Conservation (phyloP, 2,888 invertebrate species). For the Leptinotarsa haldemani region DNA sequence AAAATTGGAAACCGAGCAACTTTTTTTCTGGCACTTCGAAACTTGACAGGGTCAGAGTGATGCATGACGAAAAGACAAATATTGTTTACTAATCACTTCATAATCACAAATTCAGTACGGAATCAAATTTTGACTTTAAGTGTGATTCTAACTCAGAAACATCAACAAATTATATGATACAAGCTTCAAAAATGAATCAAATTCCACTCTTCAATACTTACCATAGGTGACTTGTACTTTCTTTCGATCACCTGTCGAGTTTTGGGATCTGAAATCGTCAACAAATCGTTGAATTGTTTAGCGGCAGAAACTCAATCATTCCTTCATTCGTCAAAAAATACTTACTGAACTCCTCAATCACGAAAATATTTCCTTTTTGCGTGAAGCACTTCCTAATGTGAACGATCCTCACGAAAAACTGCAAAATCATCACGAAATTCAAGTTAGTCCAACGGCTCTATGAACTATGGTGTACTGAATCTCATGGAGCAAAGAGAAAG, state of each 20-base stretch:
- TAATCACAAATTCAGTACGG: too few species aligned
- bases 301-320: not conserved
- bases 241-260: slow-evolving; percentile 95
- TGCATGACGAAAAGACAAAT: too few species aligned
- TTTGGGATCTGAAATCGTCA: slow-evolving; percentile 89
- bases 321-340: slow-evolving; percentile 56
- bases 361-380: slow-evolving; percentile 98
- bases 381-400: slow-evolving; percentile 99
- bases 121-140: too few species aligned
- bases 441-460: slow-evolving; percentile 42
- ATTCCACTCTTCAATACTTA: slow-evolving; percentile 69
- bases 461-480: slow-evolving; percentile 16
- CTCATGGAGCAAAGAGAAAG: slow-evolving; percentile 24
- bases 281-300: slow-evolving; percentile 25
- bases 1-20: too few species aligned
- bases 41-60: too few species aligned
- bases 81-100: too few species aligned
- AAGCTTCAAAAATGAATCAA: not conserved
- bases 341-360: slow-evolving; percentile 99
- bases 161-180: not conserved
- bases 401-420: slow-evolving; percentile 99
- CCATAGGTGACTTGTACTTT: slow-evolving; percentile 98
- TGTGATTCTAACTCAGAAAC: not conserved
- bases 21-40: too few species aligned
- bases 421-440: slow-evolving; percentile 68